Evolutionary conservation across 2,113 vertebrate genomes (phyloP).

Genomic region (Ictalurus punctatus): DNA sequence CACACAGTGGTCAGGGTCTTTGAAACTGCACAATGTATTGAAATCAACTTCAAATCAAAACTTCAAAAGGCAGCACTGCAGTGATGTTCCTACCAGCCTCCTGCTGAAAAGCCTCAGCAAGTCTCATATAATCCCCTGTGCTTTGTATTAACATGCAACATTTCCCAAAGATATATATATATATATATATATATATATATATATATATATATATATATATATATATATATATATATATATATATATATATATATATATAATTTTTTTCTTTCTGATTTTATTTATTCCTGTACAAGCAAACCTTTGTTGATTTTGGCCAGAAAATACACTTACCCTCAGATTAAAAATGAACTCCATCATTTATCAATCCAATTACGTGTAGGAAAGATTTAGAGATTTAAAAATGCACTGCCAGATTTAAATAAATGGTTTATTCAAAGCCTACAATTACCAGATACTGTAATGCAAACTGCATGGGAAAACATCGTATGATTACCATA

Average conservation of each 20-base stretch:
- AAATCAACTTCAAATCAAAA: slow-evolving; percentile 42
- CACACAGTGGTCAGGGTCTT: not conserved
- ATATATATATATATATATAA: too few relatives aligned
- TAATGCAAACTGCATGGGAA: not conserved
- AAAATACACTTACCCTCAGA: not conserved
- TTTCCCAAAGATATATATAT: not conserved
- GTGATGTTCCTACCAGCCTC: slow-evolving; percentile 20
- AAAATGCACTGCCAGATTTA: not conserved
- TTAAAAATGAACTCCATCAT: not conserved
- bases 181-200: not conserved
- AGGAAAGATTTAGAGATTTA: not conserved
- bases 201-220: not conserved
- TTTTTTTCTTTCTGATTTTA: not conserved
- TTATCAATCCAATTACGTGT: not conserved
- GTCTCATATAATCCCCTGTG: slow-evolving; percentile 37
- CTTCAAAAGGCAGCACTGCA: slow-evolving; percentile 16
- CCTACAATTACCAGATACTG: not conserved
- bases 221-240: too few relatives aligned
- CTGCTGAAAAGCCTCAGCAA: slow-evolving; percentile 32
- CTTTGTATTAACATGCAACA: slow-evolving; percentile 32
- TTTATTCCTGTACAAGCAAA: not conserved
- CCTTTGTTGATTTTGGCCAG: not conserved
- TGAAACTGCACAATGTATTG: slow-evolving; percentile 19
- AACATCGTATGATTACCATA: not conserved
- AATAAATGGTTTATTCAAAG: not conserved